Base-by-base conservation (phyloP, 1,140 invertebrate species). In the Drosophila subpulchrella region DNA sequence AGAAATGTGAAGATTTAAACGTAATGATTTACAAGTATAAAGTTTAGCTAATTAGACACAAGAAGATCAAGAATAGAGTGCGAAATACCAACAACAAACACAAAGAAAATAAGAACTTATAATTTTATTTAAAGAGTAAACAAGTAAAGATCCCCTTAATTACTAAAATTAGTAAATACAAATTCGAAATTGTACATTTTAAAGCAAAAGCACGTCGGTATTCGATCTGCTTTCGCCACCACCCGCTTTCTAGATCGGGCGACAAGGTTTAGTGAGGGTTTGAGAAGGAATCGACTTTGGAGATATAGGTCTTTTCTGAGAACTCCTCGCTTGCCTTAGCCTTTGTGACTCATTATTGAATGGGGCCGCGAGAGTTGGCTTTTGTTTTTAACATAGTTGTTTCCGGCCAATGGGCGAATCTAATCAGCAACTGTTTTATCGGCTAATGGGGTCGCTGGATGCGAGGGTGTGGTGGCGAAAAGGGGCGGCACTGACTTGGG, bases 151-250 rank as follows among this genome's bases (percentile, higher is more conserved):
- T 63, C 54, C 81, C 65, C 58, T 81, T 86, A 79, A 86, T 81
- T 86, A 86, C 82, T 86, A 77, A 83, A 88, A 88, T 88, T 88
- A 88, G 83, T 88, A 83, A 88, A 88, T 88, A 83, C 76, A 88
- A 88, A 88, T 83, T 88, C 83, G 76, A 88, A 88, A 88, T 83
- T 88, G 83, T 88, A 88, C 66, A 88, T 88, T 88, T 76, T 88
- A 88, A 75, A 82, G 78, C 76, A 78, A 77, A 57, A 68, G 20
- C 73, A 20, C 13, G 65, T 53, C 73, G 48, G 44, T 32, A 15
- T 17, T 32, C 48, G 39, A 34, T 34, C 38, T 20, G 41, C 41
- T 15, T 38, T 59, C 7, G 50, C 50, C 50, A 17, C 32, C 12
- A 17, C 17, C 41, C 38, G 20, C 20, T 46, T 27, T 36, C 24